phyloP scores from a whole-genome alignment of 2,113 vertebrate genomes.

The Zapus hudsonius region DNA sequence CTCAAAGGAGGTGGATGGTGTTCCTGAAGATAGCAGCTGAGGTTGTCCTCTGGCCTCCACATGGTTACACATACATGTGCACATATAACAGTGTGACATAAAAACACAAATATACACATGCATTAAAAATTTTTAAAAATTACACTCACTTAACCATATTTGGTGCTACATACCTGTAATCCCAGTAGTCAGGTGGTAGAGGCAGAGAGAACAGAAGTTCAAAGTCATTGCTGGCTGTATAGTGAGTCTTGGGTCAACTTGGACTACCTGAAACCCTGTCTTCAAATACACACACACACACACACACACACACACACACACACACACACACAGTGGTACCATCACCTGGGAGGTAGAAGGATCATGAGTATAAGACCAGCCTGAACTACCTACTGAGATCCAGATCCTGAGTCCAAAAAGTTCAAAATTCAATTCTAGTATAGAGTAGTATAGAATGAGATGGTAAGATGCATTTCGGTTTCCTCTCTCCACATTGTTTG shows the following conservation, averaged over 20 bases:
- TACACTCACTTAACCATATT: no score
- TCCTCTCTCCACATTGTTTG: not conserved
- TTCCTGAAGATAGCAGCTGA: no score
- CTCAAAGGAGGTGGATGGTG: no score
- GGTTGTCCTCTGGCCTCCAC: not conserved
- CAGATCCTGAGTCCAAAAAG: not conserved
- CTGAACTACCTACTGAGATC: not conserved
- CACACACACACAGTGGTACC: not conserved
- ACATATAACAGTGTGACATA: no score
- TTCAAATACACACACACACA: not conserved
- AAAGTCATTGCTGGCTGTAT: no score
- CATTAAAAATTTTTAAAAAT: no score
- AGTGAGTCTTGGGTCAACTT: no score
- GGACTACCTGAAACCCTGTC: no score
- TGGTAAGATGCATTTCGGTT: conserved; percentile 30
- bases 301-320: not conserved
- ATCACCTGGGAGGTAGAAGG: not conserved
- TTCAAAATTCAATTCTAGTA: conserved; percentile 7
- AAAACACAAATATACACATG: not conserved
- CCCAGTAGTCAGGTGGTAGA: no score
- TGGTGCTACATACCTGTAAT: no score
- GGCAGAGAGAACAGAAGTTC: no score
- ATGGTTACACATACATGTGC: not conserved
- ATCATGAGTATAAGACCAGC: not conserved
- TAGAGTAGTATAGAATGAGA: not conserved